Evolutionary conservation across 2,888 invertebrate species (phyloP), one percentile per base, ranked within the genome.

Genomic region (Drosophila multiciliata): DNA sequence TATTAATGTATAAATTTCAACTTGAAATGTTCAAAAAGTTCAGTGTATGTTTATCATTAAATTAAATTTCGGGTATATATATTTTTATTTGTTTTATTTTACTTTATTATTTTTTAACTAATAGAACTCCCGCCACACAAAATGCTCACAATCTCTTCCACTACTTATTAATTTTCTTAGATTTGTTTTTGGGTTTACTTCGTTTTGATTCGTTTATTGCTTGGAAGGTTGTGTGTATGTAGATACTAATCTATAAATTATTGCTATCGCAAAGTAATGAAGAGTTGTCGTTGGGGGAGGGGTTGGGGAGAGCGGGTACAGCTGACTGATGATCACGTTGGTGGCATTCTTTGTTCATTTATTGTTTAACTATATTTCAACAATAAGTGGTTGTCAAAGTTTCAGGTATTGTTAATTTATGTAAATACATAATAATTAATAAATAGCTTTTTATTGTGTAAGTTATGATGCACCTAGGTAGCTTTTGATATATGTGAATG

Each of bases 201-300:
- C 76, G 83, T 62, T 78, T 71, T 71, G 87, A 76, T 73, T 78
- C 85, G 90, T 53, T 78, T 90, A 84, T 76, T 82, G 74, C 80
- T 57, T 78, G 90, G 89, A 82, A 90, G 90, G 81, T 77, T 63
- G 72, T 73, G 58, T 63, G 40, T 61, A 48, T 76, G 59, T 60
- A 60, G 78, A 78, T 80, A 78, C 63, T 38, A 80, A 78, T 81
- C 78, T 62, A 64, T 49, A 66, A 49, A 65, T 49, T 58, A 32
- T 65, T 53, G 36, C 58, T 35, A 64, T 55, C 26, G 64, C 40
- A 53, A 53, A 20, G 58, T 40, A 57, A 58, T 50, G n/a, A 33
- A 61, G 2, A 52, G 32, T 45, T 12, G 3, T 23, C 11, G 17
- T 26, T 29, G 29, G 35, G 42, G n/a, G 9, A 35, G 20, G 42